Evolutionary conservation across 1,140 invertebrate species (phyloP).

Genomic region (Drosophila watanabei): DNA sequence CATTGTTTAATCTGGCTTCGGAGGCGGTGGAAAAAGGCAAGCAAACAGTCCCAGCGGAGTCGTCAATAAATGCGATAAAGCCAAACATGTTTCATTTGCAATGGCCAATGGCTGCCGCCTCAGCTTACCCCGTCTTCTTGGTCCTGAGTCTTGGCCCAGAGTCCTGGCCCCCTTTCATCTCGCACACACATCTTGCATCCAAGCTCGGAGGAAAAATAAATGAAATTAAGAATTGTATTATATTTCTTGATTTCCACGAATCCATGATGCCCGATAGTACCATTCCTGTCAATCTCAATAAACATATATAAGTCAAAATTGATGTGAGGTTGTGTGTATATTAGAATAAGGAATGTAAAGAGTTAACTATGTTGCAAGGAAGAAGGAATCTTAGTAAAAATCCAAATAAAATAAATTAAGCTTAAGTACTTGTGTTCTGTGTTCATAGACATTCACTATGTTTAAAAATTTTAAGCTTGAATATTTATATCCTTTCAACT

Average conservation of each 20-base stretch:
- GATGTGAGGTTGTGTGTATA: not conserved
- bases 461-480: not conserved
- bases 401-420: not conserved
- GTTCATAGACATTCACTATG: too few relatives aligned
- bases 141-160: not conserved
- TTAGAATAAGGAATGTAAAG: not conserved
- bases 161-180: slow-evolving; percentile 27
- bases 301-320: slow-evolving; percentile 22
- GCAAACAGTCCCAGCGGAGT: slow-evolving; percentile 78
- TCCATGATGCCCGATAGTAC: slow-evolving; percentile 28
- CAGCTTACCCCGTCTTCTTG: slow-evolving; percentile 22
- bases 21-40: slow-evolving; percentile 44
- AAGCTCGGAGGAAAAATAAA: slow-evolving; percentile 5
- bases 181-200: slow-evolving; percentile 58
- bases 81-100: slow-evolving; percentile 84
- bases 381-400: not conserved
- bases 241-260: slow-evolving; percentile 31
- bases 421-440: too few relatives aligned
- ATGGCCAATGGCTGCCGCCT: slow-evolving; percentile 52
- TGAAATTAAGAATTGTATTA: slow-evolving; percentile 41
- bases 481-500: not conserved
- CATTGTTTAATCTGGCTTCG: slow-evolving; percentile 76
- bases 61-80: slow-evolving; percentile 84
- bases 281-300: slow-evolving; percentile 26
- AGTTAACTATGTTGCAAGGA: not conserved